These are phyloP conservation scores for Echinops telfairi DNA, from an alignment of 2,113 vertebrate species.

Conservation along the genomic window DNA sequence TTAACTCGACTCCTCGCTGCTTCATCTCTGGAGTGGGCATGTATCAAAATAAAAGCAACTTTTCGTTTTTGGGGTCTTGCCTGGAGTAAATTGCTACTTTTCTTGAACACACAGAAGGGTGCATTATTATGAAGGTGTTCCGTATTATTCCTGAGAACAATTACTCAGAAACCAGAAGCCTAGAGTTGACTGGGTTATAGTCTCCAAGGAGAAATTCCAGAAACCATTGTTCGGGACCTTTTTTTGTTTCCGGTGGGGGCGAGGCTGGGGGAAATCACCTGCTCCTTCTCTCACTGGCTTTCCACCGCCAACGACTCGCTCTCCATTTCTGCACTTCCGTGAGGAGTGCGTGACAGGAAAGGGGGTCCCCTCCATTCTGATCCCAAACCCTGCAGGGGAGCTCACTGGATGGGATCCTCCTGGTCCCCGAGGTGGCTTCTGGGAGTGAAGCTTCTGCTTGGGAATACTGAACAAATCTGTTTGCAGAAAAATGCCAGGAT, in stretches of 20 bases:
- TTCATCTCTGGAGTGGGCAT: conserved; percentile 67
- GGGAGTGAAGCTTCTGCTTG: not conserved
- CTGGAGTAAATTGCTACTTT: conserved; percentile 79
- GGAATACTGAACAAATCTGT: not conserved
- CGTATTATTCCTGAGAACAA: conserved; percentile 80
- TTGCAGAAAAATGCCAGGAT: conserved; percentile 11
- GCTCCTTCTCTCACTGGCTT: conserved; percentile 38
- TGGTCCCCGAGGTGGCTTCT: not conserved
- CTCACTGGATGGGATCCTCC: not conserved
- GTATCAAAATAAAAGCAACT: conserved; percentile 65
- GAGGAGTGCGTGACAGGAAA: not conserved
- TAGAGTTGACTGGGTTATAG: conserved; percentile 69
- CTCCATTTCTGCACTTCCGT: not conserved
- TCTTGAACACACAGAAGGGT: conserved; percentile 72
- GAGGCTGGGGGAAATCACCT: conserved; percentile 59
- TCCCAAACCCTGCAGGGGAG: not conserved
- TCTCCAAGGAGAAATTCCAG: conserved; percentile 74
- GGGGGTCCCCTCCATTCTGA: not conserved
- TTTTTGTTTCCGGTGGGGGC: not conserved
- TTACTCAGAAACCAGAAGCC: conserved; percentile 75
- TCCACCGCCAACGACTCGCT: not conserved
- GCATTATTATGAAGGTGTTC: conserved; percentile 74
- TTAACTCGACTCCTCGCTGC: conserved; percentile 46
- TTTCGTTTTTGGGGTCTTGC: conserved; percentile 39
- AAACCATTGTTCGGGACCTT: conserved; percentile 75